phyloP scores from a whole-genome alignment of 2,797 vertebrate species.

The Ctenochaetus hawaiiensis region DNA sequence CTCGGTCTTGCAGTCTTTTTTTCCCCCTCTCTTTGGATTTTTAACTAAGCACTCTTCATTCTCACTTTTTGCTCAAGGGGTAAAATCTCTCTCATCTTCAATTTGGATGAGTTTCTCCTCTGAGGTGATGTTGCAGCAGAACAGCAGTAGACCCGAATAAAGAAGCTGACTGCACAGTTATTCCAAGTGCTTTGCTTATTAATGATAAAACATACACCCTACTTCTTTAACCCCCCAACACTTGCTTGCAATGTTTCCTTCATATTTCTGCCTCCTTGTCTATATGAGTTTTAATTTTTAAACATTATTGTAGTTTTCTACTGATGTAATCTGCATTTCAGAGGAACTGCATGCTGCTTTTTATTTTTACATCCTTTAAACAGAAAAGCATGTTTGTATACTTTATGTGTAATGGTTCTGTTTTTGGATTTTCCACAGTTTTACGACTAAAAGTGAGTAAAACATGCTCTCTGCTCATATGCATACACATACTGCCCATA shows the following conservation, averaged over 20 bases:
- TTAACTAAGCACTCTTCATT: conserved; percentile 49
- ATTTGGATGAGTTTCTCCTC: conserved; percentile 61
- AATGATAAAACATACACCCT: conserved; percentile 72
- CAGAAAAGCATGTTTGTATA: neutral
- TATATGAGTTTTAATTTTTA: conserved; percentile 6
- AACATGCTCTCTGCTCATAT: conserved; percentile 1
- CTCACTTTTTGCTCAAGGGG: conserved; percentile 50
- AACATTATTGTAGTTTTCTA: conserved; percentile 12
- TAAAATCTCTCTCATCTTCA: conserved; percentile 65
- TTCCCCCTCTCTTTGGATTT: conserved; percentile 25
- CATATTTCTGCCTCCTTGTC: conserved; percentile 37
- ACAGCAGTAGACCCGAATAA: conserved; percentile 56
- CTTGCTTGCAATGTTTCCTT: conserved; percentile 27
- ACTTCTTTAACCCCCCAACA: conserved; percentile 43
- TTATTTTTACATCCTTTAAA: conserved; percentile 1
- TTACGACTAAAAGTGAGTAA: conserved; percentile 10
- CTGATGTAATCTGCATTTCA: conserved; percentile 19
- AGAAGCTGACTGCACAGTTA: conserved; percentile 79
- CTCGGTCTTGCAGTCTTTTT: conserved; percentile 16
- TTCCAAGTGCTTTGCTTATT: conserved; percentile 64
- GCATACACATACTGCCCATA: conserved; percentile 24
- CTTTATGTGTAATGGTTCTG: neutral
- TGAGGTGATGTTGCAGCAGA: conserved; percentile 65
- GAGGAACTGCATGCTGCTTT: neutral
- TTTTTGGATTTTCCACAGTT: neutral